Conservation (phyloP, 2,888 invertebrate genomes). For the Hesperia comma region DNA sequence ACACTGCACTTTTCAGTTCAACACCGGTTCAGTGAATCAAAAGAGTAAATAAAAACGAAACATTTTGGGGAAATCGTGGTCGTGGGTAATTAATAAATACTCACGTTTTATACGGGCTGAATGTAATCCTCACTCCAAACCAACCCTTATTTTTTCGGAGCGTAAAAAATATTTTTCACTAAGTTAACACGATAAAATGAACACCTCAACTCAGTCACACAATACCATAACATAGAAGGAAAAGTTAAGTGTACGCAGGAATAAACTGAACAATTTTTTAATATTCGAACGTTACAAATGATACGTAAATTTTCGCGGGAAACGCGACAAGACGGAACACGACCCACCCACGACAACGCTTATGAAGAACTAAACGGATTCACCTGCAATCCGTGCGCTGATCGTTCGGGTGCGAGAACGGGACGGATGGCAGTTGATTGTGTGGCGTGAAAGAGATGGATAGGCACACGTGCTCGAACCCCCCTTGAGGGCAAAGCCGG, state of each 20-base stretch:
- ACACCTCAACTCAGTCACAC: slow-evolving; percentile 62
- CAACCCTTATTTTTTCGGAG: slow-evolving; percentile 46
- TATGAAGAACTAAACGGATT: slow-evolving; percentile 68
- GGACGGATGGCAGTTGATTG: slow-evolving; percentile 44
- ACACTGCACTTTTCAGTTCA: neutral
- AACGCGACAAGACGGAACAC: slow-evolving; percentile 53
- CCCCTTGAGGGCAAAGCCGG: slow-evolving; percentile 65
- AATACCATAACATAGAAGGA: slow-evolving; percentile 55
- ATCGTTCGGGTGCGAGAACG: slow-evolving; percentile 61
- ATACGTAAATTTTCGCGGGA: slow-evolving; percentile 80
- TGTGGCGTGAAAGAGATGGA: slow-evolving; percentile 54
- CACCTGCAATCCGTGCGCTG: slow-evolving; percentile 83
- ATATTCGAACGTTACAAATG: slow-evolving; percentile 38
- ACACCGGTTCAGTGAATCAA: neutral
- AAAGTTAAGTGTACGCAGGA: slow-evolving; percentile 40
- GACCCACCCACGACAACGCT: slow-evolving; percentile 64
- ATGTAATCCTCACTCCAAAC: slow-evolving; percentile 45
- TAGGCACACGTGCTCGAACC: slow-evolving; percentile 72
- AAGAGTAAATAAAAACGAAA: neutral
- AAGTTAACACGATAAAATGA: slow-evolving; percentile 55
- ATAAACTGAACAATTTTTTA: slow-evolving; percentile 39
- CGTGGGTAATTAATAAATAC: slow-evolving; percentile 38
- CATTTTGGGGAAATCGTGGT: slow-evolving; percentile 10
- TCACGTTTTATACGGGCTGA: slow-evolving; percentile 44
- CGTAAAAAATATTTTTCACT: slow-evolving; percentile 51